Evolutionary conservation across 2,888 invertebrate genomes (phyloP).

Genomic region (Ceriagrion tenellum): DNA sequence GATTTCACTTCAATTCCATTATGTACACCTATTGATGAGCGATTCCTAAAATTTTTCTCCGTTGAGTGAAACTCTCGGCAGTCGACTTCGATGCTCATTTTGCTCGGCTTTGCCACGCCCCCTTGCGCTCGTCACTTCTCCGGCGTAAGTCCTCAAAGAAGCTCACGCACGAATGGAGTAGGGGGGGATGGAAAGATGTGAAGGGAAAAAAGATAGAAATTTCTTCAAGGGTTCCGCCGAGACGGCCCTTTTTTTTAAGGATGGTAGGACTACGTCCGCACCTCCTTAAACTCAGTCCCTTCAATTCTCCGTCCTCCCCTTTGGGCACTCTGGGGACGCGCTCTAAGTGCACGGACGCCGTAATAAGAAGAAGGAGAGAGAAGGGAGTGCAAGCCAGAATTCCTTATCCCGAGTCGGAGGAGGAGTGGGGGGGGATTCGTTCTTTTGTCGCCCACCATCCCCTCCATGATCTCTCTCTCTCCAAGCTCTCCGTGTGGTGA

Average conservation of each 20-base stretch:
- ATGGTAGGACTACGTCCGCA: not conserved
- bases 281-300: not conserved
- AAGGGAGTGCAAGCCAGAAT: not conserved
- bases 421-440: not conserved
- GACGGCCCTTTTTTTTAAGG: not conserved
- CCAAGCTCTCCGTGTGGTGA: no score
- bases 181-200: not conserved
- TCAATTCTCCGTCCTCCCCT: not conserved
- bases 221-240: constrained; percentile 36
- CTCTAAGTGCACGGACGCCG: constrained; percentile 41
- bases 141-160: not conserved
- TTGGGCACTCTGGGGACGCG: constrained; percentile 23
- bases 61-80: not conserved
- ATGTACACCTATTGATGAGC: not conserved
- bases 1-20: not conserved
- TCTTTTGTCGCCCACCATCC: constrained; percentile 19
- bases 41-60: not conserved
- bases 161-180: not conserved
- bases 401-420: not conserved
- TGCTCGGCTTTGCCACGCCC: not conserved
- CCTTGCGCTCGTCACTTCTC: not conserved
- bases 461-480: not conserved
- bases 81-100: not conserved
- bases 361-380: constrained; percentile 40
- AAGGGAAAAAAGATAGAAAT: not conserved